These are phyloP conservation scores for Yponomeuta plumbellus DNA, from an alignment of 2,888 invertebrate species.

Conservation along the genomic window DNA sequence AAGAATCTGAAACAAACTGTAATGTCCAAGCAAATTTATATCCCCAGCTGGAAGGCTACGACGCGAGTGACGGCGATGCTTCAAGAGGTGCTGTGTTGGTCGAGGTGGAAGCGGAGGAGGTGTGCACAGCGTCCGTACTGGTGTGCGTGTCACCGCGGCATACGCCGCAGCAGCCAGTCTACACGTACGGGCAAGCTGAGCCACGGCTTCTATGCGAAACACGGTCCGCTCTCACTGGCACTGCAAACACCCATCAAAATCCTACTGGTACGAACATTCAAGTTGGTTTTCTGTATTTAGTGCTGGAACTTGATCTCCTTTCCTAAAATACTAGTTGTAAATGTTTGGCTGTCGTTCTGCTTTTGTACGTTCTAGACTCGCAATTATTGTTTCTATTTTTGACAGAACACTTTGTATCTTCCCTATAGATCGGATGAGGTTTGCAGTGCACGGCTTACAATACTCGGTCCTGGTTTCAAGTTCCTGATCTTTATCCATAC, in stretches of 20 bases:
- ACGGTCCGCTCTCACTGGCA: conserved; percentile 59
- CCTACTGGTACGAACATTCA: conserved; percentile 40
- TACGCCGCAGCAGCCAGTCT: conserved; percentile 83
- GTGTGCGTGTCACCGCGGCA: conserved; percentile 78
- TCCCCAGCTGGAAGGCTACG: conserved; percentile 46
- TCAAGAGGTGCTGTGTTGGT: conserved; percentile 86
- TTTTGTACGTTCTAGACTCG: too few relatives aligned
- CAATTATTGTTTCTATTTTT: too few relatives aligned
- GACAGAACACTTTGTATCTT: too few relatives aligned
- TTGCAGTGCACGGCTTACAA: too few relatives aligned
- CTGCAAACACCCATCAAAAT: conserved; percentile 61
- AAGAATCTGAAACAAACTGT: too few relatives aligned
- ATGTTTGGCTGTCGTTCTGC: too few relatives aligned
- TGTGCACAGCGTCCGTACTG: conserved; percentile 86
- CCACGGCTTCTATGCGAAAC: conserved; percentile 68
- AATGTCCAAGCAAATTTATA: not conserved
- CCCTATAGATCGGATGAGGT: too few relatives aligned
- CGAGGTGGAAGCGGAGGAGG: conserved; percentile 87
- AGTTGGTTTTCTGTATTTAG: too few relatives aligned
- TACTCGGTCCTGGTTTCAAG: too few relatives aligned
- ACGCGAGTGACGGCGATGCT: conserved; percentile 54
- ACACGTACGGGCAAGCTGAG: conserved; percentile 80
- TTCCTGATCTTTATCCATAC: too few relatives aligned
- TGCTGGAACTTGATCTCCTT: too few relatives aligned
- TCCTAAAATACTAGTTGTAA: too few relatives aligned